Evolutionary conservation across 2,113 vertebrate genomes (phyloP), one percentile per base, ranked within the genome.

Genomic region (Dolichallabes microphthalmus): DNA sequence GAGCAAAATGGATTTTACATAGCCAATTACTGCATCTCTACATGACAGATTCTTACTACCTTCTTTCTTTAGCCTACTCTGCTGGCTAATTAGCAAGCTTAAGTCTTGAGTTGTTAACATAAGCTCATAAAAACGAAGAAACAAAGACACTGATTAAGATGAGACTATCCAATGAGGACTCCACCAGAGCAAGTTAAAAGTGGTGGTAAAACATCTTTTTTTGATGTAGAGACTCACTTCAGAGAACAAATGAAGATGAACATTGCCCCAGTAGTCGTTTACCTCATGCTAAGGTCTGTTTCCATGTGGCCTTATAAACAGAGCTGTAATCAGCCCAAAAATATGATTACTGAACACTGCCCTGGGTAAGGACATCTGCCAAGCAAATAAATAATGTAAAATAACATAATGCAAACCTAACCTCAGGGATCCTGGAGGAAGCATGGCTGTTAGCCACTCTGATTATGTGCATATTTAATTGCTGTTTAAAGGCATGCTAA

Each of bases 381-480:
- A 85, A 84, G 85, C 78, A 85, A 85, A 89, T 85, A 87, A 82
- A 85, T 89, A 80, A 71, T 71, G 83, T 88, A 85, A 75, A 68
- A 82, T 85, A 82, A 87, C 82, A 76, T 84, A 75, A 85, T 87
- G 88, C 86, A 82, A 89, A 85, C 79, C 80, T 85, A 87, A 89
- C 86, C 80, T 85, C 79, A 50, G 78, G 83, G 74, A 87, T 82
- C 86, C 83, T 79, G 19, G 66, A 85, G 86, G 80, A 80, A 17
- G n/a, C 73, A 78, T 63, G 22, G 84, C 82, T 87, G 86, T 79
- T 87, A 88, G 82, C 83, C 80, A 39, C 85, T 85, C 57, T 87
- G 82, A 89, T 88, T 86, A 86, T 87, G 88, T 89, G 83, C 88
- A 89, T 87, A 87, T 85, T 83, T 89, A 89, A 89, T 85, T 17